Base-by-base conservation (phyloP, 2,888 invertebrate genomes). In the Xestia c-nigrum region DNA sequence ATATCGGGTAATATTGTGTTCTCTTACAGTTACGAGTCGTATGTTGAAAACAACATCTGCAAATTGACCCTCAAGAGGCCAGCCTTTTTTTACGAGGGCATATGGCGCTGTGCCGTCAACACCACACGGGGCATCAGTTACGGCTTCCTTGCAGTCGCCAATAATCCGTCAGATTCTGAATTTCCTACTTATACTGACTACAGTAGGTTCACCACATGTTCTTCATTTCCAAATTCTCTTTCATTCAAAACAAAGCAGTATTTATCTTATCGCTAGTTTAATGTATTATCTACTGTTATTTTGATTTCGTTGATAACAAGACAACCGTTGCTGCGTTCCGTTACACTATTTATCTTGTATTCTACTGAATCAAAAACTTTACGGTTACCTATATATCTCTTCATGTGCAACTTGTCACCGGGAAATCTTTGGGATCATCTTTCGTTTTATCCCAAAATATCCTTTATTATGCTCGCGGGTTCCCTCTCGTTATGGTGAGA, bases 81-180 rank as follows among this genome's bases (percentile, higher is more conserved):
- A 0, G 38, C 70, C 5, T 57, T 57, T 5, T 57, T 73, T 0
- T 93, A 0, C 94, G 73, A 72, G 7, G 96, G 96, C 0, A 73
- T 93, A 43, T 96, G 96, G 96, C 93, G 96, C n/a, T 96, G 96
- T 64, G 93, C 91, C 38, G 81, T 96, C 47, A 90, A 94, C 40
- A 94, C 95, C 0, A 86, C 88, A 0, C 76, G 80, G 3, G 92
- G 91, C 5, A 90, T 85, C 3, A 91, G 92, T 89, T 94, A 92
- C 72, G 95, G 93, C 4, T 95, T 95, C 91, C 71, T 95, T 40
- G 0, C 1, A 9, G 5, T 75, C 24, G 1, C 3, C 5, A 0
- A 0, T 3, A 1, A 21, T 55, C 24, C 12, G 21, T 12, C 64
- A 46, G 1, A 46, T 47, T 1, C 19, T 24, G 16, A 52, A 1